Base-by-base conservation (phyloP, 1,140 invertebrate species). In the Bilobella aurantiaca region DNA sequence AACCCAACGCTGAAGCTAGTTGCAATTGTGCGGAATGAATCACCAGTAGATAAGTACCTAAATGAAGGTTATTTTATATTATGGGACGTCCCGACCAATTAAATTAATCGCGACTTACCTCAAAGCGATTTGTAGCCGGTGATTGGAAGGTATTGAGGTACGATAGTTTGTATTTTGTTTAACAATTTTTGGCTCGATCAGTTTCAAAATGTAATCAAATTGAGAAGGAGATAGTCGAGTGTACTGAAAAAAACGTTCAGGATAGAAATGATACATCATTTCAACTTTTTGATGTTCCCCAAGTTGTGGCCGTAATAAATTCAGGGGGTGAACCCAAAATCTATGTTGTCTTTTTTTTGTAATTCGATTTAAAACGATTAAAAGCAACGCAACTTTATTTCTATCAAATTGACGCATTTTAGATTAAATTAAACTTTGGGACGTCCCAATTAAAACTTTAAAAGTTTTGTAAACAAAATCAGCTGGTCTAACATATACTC, bases 231-330 rank as follows among this genome's bases (percentile, higher is more conserved):
- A 23, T 27, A 57, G n/a, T 8, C 53, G 53, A 8, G 53, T 27
- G 21, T 57, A 57, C 53, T 57, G n/a, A 57, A 57, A 57, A 23
- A 57, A 57, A 23, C 27, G n/a, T 23, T 57, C 53, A 27, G 53
- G 53, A 57, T 57, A 57, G 5, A 23, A 12, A 57, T 12, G n/a
- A 23, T 57, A 57, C 21, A 57, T 57, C 53, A 57, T 5, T 21
- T 57, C 5, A 57, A 57, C n/a, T 8, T 57, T 57, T 5, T 12
- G 27, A 57, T 8, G 21, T 23, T 57, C 53, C n/a, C 53, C 53
- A 8, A 57, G 53, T 8, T 8, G 12, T 57, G 53, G 53, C 21
- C 53, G 53, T 8, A 57, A 21, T 8, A 57, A 21, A 57, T 57
- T 57, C 23, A 57, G 53, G 5, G 53, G 53, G 23, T 57, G 53